Percentiles rank a stretch among this genome's conserved stretches.
Conservation (phyloP, 2,797 vertebrate species). For the Acestrorhynchus altus region DNA sequence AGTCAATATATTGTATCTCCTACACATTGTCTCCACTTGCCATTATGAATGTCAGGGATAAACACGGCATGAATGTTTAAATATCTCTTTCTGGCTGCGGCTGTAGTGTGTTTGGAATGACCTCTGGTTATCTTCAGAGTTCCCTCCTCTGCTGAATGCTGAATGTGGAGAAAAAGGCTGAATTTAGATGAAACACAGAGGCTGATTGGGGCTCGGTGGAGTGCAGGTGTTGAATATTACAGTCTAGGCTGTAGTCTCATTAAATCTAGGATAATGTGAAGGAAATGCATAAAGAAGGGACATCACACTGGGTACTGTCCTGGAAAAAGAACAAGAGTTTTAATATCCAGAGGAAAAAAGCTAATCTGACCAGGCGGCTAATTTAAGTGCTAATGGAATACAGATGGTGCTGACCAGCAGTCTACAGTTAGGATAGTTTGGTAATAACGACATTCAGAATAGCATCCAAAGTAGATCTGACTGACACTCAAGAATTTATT, state of each 20-base stretch:
- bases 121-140: slow-evolving; percentile 77
- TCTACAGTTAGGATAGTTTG: too few relatives aligned
- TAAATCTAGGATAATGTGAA: slow-evolving; percentile 54
- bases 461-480: too few relatives aligned
- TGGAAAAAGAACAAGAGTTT: neutral
- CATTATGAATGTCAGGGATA: slow-evolving; percentile 73
- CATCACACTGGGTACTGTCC: neutral
- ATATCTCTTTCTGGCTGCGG: slow-evolving; percentile 49
- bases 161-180: slow-evolving; percentile 65
- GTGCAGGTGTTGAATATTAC: slow-evolving; percentile 77
- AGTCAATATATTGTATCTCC: slow-evolving; percentile 74
- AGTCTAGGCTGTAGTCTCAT: slow-evolving; percentile 71
- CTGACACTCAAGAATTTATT: too few relatives aligned
- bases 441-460: too few relatives aligned
- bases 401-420: neutral
- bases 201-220: slow-evolving; percentile 64
- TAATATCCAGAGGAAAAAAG: neutral
- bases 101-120: slow-evolving; percentile 65
- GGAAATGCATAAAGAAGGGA: slow-evolving; percentile 36
- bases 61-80: slow-evolving; percentile 79
- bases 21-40: slow-evolving; percentile 73
- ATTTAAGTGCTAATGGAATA: neutral
- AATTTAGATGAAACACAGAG: slow-evolving; percentile 64
- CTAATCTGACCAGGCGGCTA: neutral
- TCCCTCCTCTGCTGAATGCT: slow-evolving; percentile 65